Evolutionary conservation across 1,140 invertebrate genomes (phyloP).

Genomic region (Drosophila equinoxialis): DNA sequence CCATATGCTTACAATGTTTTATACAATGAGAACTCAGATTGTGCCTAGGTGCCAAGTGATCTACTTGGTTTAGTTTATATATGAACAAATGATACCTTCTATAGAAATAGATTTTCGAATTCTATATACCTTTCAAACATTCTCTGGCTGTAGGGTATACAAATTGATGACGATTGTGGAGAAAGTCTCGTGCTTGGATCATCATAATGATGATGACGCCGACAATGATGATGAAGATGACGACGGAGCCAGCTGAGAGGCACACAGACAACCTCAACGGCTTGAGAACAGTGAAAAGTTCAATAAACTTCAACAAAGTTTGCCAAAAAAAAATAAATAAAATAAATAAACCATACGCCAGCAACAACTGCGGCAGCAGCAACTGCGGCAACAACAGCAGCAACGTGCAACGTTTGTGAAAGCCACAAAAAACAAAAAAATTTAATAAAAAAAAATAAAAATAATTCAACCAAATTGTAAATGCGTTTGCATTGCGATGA

Average conservation of each 20-base stretch:
- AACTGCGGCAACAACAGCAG: conserved; percentile 21
- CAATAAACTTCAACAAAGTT: conserved; percentile 67
- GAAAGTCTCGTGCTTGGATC: conserved; percentile 56
- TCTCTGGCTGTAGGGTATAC: conserved; percentile 1
- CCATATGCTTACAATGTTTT: no score
- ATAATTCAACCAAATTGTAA: conserved; percentile 30
- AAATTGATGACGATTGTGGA: conserved; percentile 50
- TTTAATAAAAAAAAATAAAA: conserved; percentile 13
- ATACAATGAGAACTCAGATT: no score
- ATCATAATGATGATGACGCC: conserved; percentile 21
- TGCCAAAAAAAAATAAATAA: conserved; percentile 60
- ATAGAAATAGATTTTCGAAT: no score
- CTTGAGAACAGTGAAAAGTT: conserved; percentile 42
- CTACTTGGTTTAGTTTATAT: no score
- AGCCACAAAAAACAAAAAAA: conserved; percentile 28
- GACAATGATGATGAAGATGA: conserved; percentile 30
- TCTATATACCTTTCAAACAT: background rate
- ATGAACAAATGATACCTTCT: no score
- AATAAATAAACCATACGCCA: conserved; percentile 25
- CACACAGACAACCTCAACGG: conserved; percentile 11
- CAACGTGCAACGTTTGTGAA: conserved; percentile 50
- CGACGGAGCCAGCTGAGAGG: conserved; percentile 21
- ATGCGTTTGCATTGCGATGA: conserved; percentile 38
- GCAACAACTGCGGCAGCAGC: conserved; percentile 14
- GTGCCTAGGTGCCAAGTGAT: no score